phyloP scores from a whole-genome alignment of 2,113 vertebrate genomes.

The Alligator mississippiensis region DNA sequence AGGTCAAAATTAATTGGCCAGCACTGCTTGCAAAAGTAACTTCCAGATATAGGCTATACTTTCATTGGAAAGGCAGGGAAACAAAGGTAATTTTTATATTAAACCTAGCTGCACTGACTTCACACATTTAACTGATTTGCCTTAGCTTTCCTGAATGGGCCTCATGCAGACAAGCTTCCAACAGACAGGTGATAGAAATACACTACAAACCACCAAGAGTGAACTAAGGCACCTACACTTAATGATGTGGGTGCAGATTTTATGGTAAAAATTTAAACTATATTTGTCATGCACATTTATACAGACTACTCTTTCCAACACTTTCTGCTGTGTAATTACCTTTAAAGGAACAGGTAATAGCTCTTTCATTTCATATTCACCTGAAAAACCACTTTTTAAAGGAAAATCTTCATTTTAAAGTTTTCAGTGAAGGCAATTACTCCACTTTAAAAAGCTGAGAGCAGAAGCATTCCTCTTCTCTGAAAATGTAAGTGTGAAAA shows the following conservation, averaged over 20 bases:
- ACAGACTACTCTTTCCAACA: neutral
- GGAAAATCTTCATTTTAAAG: neutral
- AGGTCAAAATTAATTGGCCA: too few relatives aligned
- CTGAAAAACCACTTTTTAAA: neutral
- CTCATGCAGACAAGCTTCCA: neutral
- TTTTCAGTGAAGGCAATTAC: neutral
- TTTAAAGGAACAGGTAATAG: neutral
- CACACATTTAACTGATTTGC: neutral
- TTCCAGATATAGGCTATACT: too few relatives aligned
- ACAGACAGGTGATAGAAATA: neutral
- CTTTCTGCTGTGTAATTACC: neutral
- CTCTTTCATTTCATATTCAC: neutral
- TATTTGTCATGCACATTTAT: neutral
- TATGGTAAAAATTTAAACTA: neutral
- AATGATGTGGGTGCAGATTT: neutral
- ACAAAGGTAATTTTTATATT: too few relatives aligned
- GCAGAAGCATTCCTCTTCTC: neutral
- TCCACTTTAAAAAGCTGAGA: neutral
- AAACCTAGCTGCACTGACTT: neutral
- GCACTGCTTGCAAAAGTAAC: too few relatives aligned
- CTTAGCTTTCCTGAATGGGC: neutral
- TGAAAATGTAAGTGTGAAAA: constrained; percentile 29
- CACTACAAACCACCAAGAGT: neutral
- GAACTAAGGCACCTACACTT: neutral
- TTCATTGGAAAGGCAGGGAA: too few relatives aligned